These are phyloP conservation scores for Thryonomys swinderianus DNA, from an alignment of 2,113 vertebrate genomes.

Conservation along the genomic window DNA sequence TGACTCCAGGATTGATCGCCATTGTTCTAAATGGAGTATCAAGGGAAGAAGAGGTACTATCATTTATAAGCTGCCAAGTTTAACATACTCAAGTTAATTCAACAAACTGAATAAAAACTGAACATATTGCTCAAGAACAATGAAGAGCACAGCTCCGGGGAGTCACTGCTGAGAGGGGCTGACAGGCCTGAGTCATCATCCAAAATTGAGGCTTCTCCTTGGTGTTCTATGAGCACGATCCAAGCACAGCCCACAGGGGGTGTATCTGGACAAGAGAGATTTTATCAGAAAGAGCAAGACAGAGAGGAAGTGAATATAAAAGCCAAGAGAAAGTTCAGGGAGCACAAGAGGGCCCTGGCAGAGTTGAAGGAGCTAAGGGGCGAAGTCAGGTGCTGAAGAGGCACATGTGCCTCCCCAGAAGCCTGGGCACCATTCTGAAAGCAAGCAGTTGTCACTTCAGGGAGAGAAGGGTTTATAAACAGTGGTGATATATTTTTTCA, in stretches of 20 bases:
- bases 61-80: slow-evolving; percentile 26
- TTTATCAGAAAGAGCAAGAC: not conserved
- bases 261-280: not conserved
- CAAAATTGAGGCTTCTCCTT: not conserved
- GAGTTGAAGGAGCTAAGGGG: not conserved
- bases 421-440: not conserved
- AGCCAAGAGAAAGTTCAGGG: not conserved
- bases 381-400: not conserved
- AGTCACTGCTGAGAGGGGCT: not conserved
- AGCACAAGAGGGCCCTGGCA: not conserved
- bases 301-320: not conserved
- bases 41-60: not conserved
- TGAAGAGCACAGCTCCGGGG: not conserved
- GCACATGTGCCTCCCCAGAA: rapidly evolving
- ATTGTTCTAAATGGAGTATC: not conserved
- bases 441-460: not conserved
- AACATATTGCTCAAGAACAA: not conserved
- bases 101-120: not conserved
- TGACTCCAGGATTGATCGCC: not conserved
- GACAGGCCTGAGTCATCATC: not conserved
- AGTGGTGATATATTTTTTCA: not conserved
- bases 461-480: not conserved
- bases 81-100: not conserved
- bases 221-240: not conserved
- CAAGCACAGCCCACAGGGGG: not conserved